phyloP scores from a whole-genome alignment of 2,113 vertebrate species.

The Psephotus haematonotus region DNA sequence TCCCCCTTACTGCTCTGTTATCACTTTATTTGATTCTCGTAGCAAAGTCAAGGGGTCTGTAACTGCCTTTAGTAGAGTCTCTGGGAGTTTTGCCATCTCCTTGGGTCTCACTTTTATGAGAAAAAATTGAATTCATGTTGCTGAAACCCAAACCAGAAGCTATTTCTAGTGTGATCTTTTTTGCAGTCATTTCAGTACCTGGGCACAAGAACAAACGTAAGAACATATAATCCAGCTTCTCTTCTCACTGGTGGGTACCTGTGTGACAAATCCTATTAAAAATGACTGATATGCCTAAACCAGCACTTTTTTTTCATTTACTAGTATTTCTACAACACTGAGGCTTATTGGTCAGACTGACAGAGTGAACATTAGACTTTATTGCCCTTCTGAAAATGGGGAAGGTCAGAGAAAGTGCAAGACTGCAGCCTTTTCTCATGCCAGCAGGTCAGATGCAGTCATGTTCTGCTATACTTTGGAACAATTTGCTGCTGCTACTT shows the following conservation, averaged over 20 bases:
- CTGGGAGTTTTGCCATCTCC: not conserved
- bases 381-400: not conserved
- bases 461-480: not conserved
- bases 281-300: not conserved
- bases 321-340: not conserved
- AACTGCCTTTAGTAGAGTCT: not conserved
- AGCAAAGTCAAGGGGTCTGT: not conserved
- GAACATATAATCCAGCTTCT: not conserved
- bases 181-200: not conserved
- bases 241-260: not conserved
- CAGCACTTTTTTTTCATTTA: not conserved
- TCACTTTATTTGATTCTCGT: not conserved
- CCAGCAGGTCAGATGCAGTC: not conserved
- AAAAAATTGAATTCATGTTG: not conserved
- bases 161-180: not conserved
- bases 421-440: not conserved
- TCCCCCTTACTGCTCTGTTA: not conserved
- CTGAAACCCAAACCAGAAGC: not conserved
- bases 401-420: not conserved
- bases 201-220: not conserved
- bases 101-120: not conserved
- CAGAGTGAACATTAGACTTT: not conserved
- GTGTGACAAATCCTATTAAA: not conserved
- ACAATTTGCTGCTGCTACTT: not conserved
- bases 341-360: not conserved